Conservation (phyloP, 2,113 vertebrate species). For the Scopus umbretta region DNA sequence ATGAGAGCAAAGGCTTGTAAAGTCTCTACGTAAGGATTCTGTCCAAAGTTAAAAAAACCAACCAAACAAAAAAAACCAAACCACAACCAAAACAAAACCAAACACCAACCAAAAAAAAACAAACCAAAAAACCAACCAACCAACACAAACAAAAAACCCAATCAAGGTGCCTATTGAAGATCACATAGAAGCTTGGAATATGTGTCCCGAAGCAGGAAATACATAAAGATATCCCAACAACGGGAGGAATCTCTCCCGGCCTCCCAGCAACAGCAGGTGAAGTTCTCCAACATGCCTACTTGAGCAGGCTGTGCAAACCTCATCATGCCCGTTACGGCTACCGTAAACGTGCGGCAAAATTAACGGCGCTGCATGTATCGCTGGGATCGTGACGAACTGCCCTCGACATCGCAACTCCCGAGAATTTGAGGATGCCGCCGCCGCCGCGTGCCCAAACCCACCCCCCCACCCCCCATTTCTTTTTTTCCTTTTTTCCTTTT, state of each 20-base stretch:
- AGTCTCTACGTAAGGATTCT: neutral
- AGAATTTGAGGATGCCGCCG: accelerated
- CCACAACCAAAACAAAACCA: too few relatives aligned
- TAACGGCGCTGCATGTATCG: neutral
- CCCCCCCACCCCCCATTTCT: too few relatives aligned
- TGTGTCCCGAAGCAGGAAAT: neutral
- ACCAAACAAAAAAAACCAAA: too few relatives aligned
- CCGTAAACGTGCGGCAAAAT: neutral
- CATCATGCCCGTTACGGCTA: neutral
- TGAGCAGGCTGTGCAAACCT: neutral
- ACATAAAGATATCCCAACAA: neutral
- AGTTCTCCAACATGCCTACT: neutral
- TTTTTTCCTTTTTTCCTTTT: too few relatives aligned
- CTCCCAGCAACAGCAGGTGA: neutral
- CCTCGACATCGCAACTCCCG: neutral
- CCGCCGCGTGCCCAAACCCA: neutral
- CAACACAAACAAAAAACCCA: too few relatives aligned
- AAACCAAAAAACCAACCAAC: too few relatives aligned
- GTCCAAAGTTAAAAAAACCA: neutral
- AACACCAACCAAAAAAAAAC: too few relatives aligned
- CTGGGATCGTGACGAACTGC: neutral
- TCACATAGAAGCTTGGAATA: neutral
- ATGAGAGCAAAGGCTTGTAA: neutral
- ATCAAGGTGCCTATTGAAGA: neutral
- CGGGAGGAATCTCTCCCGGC: neutral